Evolutionary conservation across 2,797 vertebrate species (phyloP).

Genomic region (Nothura maculosa): DNA sequence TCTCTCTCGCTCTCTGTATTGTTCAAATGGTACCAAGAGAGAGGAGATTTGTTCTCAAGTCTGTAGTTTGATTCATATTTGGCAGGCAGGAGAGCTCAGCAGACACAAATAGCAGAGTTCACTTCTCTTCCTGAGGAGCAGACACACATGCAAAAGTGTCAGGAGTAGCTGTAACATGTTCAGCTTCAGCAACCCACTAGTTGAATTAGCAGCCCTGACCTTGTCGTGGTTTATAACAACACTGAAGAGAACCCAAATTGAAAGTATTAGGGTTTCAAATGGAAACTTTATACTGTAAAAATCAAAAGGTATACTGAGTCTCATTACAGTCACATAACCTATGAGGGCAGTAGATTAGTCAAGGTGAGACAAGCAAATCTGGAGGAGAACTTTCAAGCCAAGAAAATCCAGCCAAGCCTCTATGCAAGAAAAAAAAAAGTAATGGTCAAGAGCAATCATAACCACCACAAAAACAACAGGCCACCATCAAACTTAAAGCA

Average conservation of each 20-base stretch:
- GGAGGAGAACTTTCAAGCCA: background rate
- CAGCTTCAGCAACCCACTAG: background rate
- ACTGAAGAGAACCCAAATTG: fast-evolving
- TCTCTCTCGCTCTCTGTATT: background rate
- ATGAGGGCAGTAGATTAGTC: background rate
- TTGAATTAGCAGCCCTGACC: background rate
- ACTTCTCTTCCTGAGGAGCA: background rate
- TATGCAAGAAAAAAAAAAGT: background rate
- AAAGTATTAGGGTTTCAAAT: background rate
- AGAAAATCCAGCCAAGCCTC: background rate
- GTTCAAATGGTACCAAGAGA: background rate
- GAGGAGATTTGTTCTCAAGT: background rate
- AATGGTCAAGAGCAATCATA: background rate
- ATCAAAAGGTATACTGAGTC: background rate
- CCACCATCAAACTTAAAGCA: background rate
- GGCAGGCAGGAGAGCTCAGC: background rate
- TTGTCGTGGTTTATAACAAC: background rate
- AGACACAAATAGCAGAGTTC: background rate
- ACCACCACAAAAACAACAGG: background rate
- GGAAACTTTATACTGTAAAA: background rate
- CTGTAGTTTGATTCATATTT: background rate
- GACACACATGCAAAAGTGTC: fast-evolving
- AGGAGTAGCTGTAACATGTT: background rate
- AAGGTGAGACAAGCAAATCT: background rate
- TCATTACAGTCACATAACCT: background rate